Evolutionary conservation across 2,888 invertebrate genomes (phyloP), one percentile per base, ranked within the genome.

Genomic region (Dysmachus trigonus): DNA sequence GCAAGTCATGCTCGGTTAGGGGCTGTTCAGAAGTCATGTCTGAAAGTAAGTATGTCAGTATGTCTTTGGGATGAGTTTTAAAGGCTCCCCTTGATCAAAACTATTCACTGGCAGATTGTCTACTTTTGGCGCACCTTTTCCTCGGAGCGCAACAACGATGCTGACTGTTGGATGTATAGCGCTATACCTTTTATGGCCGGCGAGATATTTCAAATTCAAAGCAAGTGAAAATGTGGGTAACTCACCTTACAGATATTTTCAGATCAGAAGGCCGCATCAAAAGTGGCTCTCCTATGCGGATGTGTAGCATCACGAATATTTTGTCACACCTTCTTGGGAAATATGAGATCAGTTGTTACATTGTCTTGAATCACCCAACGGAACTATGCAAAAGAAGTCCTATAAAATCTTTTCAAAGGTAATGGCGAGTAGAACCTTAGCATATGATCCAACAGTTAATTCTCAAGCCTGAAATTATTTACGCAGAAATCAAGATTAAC

Each of bases 111-210:
- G 5, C n/a, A 74, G 35, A 35, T 76, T 31, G 35, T 33, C 76
- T 76, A 76, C 18, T 33, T 76, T 76, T 76, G 79, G 79, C 79
- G 79, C 79, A 79, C 79, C 51, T 79, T 51, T 79, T 79, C 27
- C 7, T 76, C 76, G 15, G 1, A 76, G n/a, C 27, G 22, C 62
- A 27, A 22, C 62, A 18, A n/a, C 18, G 18, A 76, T n/a, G 8
- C 22, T 76, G 38, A 76, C 38, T 76, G 76, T 22, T 76, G 22
- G 76, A 18, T 35, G 74, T 38, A 41, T 5, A 35, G 27, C 4
- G 18, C 22, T n/a, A 38, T 35, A 76, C 35, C 38, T 35, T 41
- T 76, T 76, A 76, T 41, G 76, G 76, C 22, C 6, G 41, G 8
- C 38, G 22, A 76, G 76, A 10, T n/a, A 76, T 62, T 62, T 62